Evolutionary conservation across 2,797 vertebrate species (phyloP).

Genomic region (Tapirus indicus): DNA sequence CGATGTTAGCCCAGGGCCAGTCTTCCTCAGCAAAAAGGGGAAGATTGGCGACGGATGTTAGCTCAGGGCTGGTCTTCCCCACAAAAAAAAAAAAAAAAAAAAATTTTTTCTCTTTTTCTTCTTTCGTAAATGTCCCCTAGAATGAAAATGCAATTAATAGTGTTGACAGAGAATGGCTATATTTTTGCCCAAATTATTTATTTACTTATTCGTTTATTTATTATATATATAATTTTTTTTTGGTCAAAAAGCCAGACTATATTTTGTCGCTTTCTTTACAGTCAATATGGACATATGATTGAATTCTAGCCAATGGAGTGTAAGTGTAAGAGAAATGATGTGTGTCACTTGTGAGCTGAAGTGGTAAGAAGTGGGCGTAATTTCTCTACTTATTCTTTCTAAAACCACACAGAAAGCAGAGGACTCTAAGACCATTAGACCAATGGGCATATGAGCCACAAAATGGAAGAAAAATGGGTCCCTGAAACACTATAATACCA

Average conservation of each 20-base stretch:
- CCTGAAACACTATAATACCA: not conserved
- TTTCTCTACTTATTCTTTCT: not conserved
- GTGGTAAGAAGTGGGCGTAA: not conserved
- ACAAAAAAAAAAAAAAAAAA: no score
- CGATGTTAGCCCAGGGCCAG: no score
- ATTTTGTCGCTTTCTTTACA: not conserved
- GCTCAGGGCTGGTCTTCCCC: no score
- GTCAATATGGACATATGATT: accelerated
- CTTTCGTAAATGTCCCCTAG: not conserved
- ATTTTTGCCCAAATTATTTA: not conserved
- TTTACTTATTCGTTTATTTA: not conserved
- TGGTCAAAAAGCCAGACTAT: not conserved
- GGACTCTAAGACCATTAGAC: not conserved
- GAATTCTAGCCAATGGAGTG: not conserved
- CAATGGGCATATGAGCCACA: not conserved
- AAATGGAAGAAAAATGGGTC: not conserved
- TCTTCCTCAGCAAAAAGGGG: no score
- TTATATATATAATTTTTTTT: not conserved
- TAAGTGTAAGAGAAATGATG: not conserved
- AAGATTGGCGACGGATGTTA: no score
- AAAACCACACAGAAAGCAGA: not conserved
- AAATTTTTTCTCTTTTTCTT: not conserved
- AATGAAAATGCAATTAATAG: not conserved
- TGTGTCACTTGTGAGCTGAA: not conserved
- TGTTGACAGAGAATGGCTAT: not conserved